phyloP scores from a whole-genome alignment of 2,113 vertebrate species.

The Chelonoidis abingdonii region DNA sequence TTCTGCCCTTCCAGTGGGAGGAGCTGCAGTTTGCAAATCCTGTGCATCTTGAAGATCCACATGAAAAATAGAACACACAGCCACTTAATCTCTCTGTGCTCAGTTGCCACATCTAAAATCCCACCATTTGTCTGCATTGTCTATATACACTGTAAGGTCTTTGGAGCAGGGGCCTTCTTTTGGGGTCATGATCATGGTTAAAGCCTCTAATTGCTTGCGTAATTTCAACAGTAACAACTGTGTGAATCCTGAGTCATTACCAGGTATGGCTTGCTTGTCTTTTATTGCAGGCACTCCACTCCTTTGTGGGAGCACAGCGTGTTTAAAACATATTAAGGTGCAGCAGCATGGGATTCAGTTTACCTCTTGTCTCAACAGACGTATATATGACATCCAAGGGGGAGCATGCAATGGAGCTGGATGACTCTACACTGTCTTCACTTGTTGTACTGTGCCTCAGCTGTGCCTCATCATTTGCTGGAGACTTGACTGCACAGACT shows the following conservation, averaged over 20 bases:
- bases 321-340: not conserved
- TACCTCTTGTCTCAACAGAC: not conserved
- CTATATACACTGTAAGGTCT: not conserved
- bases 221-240: not conserved
- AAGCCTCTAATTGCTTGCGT: not conserved
- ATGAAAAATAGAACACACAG: not conserved
- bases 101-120: not conserved
- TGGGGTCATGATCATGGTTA: not conserved
- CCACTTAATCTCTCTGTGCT: not conserved
- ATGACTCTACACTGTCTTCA: rapidly evolving
- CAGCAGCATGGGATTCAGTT: rapidly evolving
- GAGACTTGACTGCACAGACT: not conserved
- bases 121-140: rapidly evolving
- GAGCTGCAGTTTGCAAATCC: not conserved
- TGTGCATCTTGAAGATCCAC: rapidly evolving
- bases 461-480: no score
- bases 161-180: not conserved
- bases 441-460: rapidly evolving
- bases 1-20: not conserved
- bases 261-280: rapidly evolving
- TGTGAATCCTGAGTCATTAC: not conserved
- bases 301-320: rapidly evolving
- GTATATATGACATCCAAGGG: rapidly evolving
- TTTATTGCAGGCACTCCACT: not conserved
- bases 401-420: rapidly evolving